Evolutionary conservation across 2,797 vertebrate species (phyloP).

Genomic region (Pipistrellus nathusii): DNA sequence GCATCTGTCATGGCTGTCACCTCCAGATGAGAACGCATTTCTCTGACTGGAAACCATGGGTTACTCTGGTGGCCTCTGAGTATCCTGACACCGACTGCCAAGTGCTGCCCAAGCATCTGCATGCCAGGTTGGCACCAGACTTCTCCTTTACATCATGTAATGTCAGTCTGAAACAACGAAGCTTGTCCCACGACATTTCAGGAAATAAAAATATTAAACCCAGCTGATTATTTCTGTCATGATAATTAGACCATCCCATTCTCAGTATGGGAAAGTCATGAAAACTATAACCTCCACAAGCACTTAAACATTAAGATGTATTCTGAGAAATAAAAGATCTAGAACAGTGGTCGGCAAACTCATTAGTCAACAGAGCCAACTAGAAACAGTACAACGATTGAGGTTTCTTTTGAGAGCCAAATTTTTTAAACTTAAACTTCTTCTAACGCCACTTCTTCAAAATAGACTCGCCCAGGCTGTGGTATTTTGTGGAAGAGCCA

Average conservation of each 20-base stretch:
- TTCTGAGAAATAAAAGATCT: background rate
- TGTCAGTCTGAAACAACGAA: background rate
- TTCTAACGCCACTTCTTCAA: too few species aligned
- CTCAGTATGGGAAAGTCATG: background rate
- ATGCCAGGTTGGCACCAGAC: background rate
- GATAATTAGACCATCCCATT: background rate
- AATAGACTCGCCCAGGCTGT: too few species aligned
- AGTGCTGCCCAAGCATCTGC: background rate
- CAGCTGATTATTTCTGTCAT: background rate
- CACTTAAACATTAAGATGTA: constrained; percentile 14
- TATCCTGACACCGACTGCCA: background rate
- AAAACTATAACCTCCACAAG: background rate
- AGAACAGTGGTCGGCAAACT: background rate
- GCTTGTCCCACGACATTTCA: background rate
- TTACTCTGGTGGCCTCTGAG: background rate
- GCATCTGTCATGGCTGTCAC: background rate
- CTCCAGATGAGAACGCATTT: background rate
- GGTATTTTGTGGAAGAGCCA: too few species aligned
- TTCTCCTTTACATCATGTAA: background rate
- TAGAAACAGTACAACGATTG: too few species aligned
- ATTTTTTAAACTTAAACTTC: too few species aligned
- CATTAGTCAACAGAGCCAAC: too few species aligned
- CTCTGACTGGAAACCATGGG: background rate
- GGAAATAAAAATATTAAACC: constrained; percentile 36
- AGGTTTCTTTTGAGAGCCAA: too few species aligned